Conservation (phyloP, 1,140 invertebrate species). For the Mizuhopecten yessoensis region DNA sequence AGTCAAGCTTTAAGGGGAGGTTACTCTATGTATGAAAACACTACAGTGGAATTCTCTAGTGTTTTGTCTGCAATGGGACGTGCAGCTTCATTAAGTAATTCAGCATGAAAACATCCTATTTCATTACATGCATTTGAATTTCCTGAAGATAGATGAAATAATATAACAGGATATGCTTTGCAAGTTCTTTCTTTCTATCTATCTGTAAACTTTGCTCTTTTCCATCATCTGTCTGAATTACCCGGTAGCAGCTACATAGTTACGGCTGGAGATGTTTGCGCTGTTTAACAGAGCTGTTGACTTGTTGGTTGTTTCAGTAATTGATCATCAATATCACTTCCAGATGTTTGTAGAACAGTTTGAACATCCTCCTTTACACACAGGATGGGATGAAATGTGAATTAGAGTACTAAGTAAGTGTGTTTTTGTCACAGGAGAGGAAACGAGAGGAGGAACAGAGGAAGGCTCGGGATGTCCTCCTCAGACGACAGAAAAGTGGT, state of each 20-base stretch:
- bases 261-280: not conserved
- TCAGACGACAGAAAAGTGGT: slow-evolving; percentile 79
- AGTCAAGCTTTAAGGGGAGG: too few relatives aligned
- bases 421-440: slow-evolving; percentile 85
- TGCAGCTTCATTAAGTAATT: too few relatives aligned
- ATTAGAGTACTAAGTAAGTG: not conserved
- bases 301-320: not conserved
- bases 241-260: too few relatives aligned
- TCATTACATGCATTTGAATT: too few relatives aligned
- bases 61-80: too few relatives aligned
- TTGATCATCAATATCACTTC: not conserved
- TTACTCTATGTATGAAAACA: too few relatives aligned
- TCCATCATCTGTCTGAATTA: too few relatives aligned
- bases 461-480: slow-evolving; percentile 86
- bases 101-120: too few relatives aligned
- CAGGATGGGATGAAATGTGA: not conserved
- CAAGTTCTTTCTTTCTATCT: too few relatives aligned
- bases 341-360: not conserved
- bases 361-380: not conserved
- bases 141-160: too few relatives aligned
- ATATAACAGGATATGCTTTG: too few relatives aligned
- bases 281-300: not conserved
- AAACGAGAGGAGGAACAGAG: slow-evolving; percentile 88
- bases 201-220: not conserved
- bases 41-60: too few relatives aligned